A percentile compares a stretch with the other conserved stretches of the same genome.
Conservation (phyloP, 2,113 vertebrate species). For the Choloepus hoffmanni region DNA sequence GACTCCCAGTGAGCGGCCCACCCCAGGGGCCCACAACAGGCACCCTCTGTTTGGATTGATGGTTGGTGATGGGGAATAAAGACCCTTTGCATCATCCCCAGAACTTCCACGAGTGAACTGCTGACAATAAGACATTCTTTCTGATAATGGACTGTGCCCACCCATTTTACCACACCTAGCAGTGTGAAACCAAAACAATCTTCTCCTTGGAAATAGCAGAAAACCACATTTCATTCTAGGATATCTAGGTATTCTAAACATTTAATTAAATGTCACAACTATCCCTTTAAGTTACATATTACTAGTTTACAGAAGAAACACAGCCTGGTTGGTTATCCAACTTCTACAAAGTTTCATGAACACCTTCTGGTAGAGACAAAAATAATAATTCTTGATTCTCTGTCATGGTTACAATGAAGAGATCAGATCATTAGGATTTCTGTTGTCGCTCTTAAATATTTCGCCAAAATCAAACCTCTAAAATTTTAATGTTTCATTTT, state of each 20-base stretch:
- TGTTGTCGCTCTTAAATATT: slow-evolving; percentile 27
- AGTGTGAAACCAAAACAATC: neutral
- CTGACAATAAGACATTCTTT: neutral
- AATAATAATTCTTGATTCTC: neutral
- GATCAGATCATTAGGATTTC: neutral
- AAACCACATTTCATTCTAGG: slow-evolving; percentile 36
- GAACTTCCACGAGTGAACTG: neutral
- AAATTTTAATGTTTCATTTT: neutral
- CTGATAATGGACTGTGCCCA: neutral
- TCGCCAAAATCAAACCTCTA: slow-evolving; percentile 48
- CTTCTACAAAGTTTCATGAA: neutral
- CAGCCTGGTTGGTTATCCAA: neutral
- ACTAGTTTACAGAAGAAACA: slow-evolving; percentile 1
- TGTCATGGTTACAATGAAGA: neutral
- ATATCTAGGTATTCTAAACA: neutral
- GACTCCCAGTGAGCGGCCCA: neutral
- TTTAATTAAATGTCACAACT: slow-evolving; percentile 9
- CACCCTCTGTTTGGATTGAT: neutral
- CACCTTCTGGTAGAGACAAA: neutral
- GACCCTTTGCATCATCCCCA: neutral
- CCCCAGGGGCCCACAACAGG: neutral
- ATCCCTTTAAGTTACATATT: slow-evolving; percentile 33
- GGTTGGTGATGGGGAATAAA: neutral
- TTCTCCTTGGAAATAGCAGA: neutral
- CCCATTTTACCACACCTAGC: neutral